phyloP scores from a whole-genome alignment of 1,140 invertebrate genomes.

The Gonioctena quinquepunctata region DNA sequence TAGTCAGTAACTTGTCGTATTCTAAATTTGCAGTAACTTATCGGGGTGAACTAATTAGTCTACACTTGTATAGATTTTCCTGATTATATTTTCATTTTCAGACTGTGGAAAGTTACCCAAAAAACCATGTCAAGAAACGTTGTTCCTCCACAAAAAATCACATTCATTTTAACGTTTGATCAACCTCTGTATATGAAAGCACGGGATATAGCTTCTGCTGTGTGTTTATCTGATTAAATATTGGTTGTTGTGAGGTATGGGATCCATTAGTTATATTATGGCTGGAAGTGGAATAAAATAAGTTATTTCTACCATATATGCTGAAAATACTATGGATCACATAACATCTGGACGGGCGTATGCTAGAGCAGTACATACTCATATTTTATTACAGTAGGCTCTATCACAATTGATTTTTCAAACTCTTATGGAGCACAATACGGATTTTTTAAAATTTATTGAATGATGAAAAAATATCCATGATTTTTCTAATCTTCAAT shows the following conservation, averaged over 20 bases:
- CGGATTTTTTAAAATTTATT: slow-evolving; percentile 19
- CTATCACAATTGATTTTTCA: slow-evolving; percentile 31
- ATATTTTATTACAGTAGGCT: slow-evolving; percentile 30
- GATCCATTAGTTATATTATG: slow-evolving; percentile 27
- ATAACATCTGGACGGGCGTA: slow-evolving; percentile 37
- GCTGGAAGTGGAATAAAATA: slow-evolving; percentile 34
- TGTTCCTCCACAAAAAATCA: too few species aligned
- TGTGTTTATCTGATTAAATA: slow-evolving; percentile 10
- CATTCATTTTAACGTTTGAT: slow-evolving; percentile 29
- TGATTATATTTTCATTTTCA: too few species aligned
- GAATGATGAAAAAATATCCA: slow-evolving; percentile 15
- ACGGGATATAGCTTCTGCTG: slow-evolving; percentile 8
- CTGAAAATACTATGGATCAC: slow-evolving; percentile 32
- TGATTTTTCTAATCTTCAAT: slow-evolving; percentile 19
- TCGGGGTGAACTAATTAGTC: too few species aligned
- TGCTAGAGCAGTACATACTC: slow-evolving; percentile 38
- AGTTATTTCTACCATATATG: slow-evolving; percentile 28
- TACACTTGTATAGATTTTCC: too few species aligned
- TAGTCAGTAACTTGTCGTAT: too few species aligned
- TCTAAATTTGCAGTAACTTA: too few species aligned
- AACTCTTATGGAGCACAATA: slow-evolving; percentile 24
- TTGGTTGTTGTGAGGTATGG: slow-evolving; percentile 14
- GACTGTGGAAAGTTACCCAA: too few species aligned
- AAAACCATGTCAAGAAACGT: too few species aligned
- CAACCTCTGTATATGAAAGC: slow-evolving; percentile 13